Evolutionary conservation across 2,113 vertebrate species (phyloP).

Genomic region (Gila orcuttii): DNA sequence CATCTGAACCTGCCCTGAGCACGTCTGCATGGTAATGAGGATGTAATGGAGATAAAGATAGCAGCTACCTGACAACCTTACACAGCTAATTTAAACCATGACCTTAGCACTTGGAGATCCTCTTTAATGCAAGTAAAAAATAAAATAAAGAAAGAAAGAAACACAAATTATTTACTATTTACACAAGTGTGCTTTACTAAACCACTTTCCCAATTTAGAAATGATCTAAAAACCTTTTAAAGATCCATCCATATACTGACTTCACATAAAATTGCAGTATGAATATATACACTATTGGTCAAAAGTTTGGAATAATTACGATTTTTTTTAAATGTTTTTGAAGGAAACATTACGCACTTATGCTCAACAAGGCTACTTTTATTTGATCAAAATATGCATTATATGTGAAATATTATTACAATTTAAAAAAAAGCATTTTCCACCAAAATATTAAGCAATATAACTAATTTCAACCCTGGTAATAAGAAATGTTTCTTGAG

Average conservation of each 20-base stretch:
- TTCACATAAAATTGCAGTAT: background rate
- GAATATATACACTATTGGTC: no score
- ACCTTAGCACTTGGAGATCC: background rate
- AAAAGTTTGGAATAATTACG: background rate
- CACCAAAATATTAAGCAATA: no score
- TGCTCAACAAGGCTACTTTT: background rate
- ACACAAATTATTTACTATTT: no score
- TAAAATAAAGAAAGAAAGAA: no score
- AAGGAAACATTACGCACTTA: background rate
- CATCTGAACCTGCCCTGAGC: slow-evolving; percentile 42
- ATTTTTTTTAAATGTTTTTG: background rate
- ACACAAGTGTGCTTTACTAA: background rate
- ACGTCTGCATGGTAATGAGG: slow-evolving; percentile 22
- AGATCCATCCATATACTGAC: background rate
- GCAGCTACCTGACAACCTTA: slow-evolving; percentile 6
- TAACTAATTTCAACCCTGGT: no score
- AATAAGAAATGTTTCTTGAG: no score
- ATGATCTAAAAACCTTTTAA: background rate
- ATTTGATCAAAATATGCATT: background rate
- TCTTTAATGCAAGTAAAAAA: background rate
- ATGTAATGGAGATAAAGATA: slow-evolving; percentile 7
- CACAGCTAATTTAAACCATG: background rate
- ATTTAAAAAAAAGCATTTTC: background rate
- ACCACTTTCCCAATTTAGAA: background rate
- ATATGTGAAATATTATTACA: background rate